phyloP scores from a whole-genome alignment of 1,140 invertebrate species.

The Psilanteris sp. region DNA sequence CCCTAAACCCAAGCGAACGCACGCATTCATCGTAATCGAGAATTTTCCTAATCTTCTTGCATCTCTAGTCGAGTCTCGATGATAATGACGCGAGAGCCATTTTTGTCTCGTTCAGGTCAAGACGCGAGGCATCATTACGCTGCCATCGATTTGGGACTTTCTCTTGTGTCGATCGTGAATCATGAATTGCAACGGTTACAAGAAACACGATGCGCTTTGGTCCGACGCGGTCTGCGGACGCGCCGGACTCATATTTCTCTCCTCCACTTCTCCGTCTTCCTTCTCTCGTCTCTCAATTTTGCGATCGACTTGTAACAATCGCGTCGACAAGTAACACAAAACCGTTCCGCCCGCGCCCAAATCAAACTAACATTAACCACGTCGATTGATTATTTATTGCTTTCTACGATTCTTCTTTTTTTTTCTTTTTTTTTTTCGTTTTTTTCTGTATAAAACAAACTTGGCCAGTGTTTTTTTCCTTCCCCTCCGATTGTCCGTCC shows the following conservation, averaged over 20 bases:
- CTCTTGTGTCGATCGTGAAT: conserved; percentile 53
- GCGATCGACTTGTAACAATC: conserved; percentile 6
- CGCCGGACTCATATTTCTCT: conserved; percentile 46
- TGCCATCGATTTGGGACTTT: conserved; percentile 64
- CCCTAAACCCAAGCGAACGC: no score
- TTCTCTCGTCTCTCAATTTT: conserved; percentile 17
- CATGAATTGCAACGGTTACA: conserved; percentile 51
- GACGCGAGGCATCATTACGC: conserved; percentile 55
- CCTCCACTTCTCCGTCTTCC: conserved; percentile 37
- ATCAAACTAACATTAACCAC: no score
- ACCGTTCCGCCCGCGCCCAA: no score
- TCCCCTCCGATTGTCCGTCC: no score
- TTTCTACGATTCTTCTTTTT: background rate
- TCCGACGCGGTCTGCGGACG: conserved; percentile 33
- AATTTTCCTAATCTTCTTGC: conserved; percentile 66
- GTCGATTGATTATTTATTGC: no score
- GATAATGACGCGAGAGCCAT: conserved; percentile 63
- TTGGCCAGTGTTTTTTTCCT: no score
- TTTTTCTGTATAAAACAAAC: no score
- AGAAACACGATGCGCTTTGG: conserved; percentile 61
- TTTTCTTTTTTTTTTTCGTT: no score
- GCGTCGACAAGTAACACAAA: conserved; percentile 19
- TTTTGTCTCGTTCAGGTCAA: conserved; percentile 60
- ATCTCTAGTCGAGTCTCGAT: conserved; percentile 66
- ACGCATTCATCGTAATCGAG: conserved; percentile 48